These are phyloP conservation scores for Philotrypesis tridentata DNA, from an alignment of 1,140 invertebrate genomes.

Conservation along the genomic window DNA sequence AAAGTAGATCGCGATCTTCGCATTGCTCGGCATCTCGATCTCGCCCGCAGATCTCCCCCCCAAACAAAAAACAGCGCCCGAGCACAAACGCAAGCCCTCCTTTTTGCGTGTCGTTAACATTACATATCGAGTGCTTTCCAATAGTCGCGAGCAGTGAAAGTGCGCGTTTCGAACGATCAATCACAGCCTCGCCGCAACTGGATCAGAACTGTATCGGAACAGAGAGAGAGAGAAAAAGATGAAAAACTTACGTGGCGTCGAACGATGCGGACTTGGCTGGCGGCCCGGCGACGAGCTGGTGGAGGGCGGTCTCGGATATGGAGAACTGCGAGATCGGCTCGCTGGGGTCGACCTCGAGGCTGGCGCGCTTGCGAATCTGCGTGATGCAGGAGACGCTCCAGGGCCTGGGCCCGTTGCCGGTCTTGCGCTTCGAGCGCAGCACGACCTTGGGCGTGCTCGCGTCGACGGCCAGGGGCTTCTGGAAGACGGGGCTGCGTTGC, in stretches of 20 bases:
- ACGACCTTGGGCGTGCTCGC: constrained; percentile 69
- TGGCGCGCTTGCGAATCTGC: constrained; percentile 73
- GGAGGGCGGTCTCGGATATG: constrained; percentile 89
- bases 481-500: not conserved
- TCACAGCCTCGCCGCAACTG: too few species aligned
- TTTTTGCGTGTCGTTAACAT: not conserved
- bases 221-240: not conserved
- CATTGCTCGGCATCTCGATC: constrained; percentile 19
- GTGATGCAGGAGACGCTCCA: constrained; percentile 90
- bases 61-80: not conserved
- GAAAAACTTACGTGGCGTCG: constrained; percentile 65
- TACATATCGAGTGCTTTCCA: not conserved
- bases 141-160: constrained; percentile 18
- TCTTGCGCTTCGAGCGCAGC: constrained; percentile 69
- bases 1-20: constrained; percentile 40
- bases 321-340: constrained; percentile 78
- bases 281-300: constrained; percentile 76
- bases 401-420: constrained; percentile 77
- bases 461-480: constrained; percentile 47
- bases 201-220: too few species aligned
- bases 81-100: not conserved
- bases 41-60: not conserved
- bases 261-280: constrained; percentile 66
- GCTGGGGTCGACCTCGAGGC: constrained; percentile 57
- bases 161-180: not conserved